Base-by-base conservation (phyloP, 1,140 invertebrate genomes). In the Cecropterus lyciades region DNA sequence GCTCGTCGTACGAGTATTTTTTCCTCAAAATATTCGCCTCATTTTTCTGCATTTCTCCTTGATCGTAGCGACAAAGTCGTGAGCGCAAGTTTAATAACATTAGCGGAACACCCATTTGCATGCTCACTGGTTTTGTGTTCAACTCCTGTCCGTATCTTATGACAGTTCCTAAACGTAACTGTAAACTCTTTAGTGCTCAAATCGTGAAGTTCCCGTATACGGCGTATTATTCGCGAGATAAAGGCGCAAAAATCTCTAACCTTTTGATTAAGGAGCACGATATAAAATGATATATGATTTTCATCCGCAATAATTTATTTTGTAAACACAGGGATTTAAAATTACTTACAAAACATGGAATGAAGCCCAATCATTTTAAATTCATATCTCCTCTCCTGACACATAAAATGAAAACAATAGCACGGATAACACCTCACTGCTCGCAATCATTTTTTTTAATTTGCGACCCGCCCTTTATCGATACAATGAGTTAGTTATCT, bases 71-170 rank as follows among this genome's bases (percentile, higher is more conserved):
- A 45, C 65, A 60, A 52, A 64, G 51, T 72, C 66, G 70, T 69
- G 69, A 73, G 62, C 67, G 33, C 40, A 49, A 69, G 63, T 67
- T 72, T 70, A 77, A 77, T 75, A 75, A 66, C 67, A 62, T 65
- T 72, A 55, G 69, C 67, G 67, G 70, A 52, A 69, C 67, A 59
- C 24, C 72, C 55, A 77, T 80, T 78, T 78, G 69, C 75, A 78
- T 73, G 73, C 70, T 72, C 72, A 65, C 69, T 69, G 69, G 69
- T 72, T 75, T 70, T 71, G 67, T 69, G 55, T 69, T 62, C 65
- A 48, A 67, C 59, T 66, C 60, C 57, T 69, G 67, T 45, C 65
- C 65, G 68, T 73, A 68, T 67, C 67, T 74, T 70, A 72, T 70
- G 62, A 71, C 70, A 59, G 70, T 74, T 59, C 64, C 67, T 60